Conservation (phyloP, 2,888 invertebrate species). For the Eucera pruinosa region DNA sequence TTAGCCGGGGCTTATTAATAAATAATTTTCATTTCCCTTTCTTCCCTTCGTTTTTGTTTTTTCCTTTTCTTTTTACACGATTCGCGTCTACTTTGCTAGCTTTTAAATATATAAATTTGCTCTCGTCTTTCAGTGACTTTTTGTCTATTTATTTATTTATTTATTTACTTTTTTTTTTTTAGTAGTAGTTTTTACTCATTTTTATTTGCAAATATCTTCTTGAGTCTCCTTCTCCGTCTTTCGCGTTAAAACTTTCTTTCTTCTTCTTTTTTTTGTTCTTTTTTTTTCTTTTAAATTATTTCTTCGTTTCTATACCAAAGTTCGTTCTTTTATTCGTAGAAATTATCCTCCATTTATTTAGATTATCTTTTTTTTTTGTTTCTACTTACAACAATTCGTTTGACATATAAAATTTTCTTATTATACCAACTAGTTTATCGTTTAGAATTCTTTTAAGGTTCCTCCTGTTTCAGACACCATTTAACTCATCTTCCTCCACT, state of each 20-base stretch:
- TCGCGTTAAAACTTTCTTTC: neutral
- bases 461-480: neutral
- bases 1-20: neutral
- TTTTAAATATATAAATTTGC: slow-evolving; percentile 22
- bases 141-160: too few relatives aligned
- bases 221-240: too few relatives aligned
- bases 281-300: too few relatives aligned
- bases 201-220: too few relatives aligned
- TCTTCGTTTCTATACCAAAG: neutral
- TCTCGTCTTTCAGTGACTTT: too few relatives aligned
- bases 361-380: neutral
- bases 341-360: neutral
- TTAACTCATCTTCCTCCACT: neutral
- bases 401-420: slow-evolving; percentile 38
- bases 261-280: too few relatives aligned
- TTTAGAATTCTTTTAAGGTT: slow-evolving; percentile 37
- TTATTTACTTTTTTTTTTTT: too few relatives aligned
- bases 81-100: neutral
- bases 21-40: too few relatives aligned
- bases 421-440: slow-evolving; percentile 32
- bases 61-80: too few relatives aligned
- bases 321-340: neutral
- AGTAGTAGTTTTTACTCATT: too few relatives aligned
- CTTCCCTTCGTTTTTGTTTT: too few relatives aligned
- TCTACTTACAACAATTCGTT: slow-evolving; percentile 24